Evolutionary conservation across 2,113 vertebrate genomes (phyloP).

Genomic region (Brienomyrus longianalis): DNA sequence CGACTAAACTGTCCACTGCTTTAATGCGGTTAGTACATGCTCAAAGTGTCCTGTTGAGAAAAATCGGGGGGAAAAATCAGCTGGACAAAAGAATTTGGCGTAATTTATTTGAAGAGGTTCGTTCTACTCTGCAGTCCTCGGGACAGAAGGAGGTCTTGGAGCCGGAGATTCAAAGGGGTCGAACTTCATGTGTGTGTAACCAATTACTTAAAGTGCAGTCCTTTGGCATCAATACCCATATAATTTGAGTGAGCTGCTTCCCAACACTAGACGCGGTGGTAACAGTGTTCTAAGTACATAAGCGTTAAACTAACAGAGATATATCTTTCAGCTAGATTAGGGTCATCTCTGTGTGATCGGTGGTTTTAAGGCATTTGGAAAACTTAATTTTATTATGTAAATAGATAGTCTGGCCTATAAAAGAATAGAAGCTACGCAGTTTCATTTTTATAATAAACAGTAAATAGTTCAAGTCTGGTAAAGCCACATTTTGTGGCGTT

Average conservation of each 20-base stretch:
- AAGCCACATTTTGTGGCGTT: not conserved
- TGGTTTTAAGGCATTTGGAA: not conserved
- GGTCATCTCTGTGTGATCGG: not conserved
- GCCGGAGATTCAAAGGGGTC: not conserved
- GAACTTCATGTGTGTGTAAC: not conserved
- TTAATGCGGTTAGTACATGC: not conserved
- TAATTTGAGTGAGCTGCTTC: not conserved
- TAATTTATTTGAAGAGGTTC: not conserved
- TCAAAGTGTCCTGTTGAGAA: not conserved
- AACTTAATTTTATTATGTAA: not conserved
- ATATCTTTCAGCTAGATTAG: not conserved
- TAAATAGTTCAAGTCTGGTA: not conserved
- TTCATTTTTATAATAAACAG: not conserved
- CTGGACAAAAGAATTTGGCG: not conserved
- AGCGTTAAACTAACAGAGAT: not conserved
- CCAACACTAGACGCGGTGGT: not conserved
- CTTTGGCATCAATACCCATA: not conserved
- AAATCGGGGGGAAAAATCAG: not conserved
- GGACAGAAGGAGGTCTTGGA: not conserved
- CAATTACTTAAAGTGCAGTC: not conserved
- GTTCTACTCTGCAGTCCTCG: not conserved
- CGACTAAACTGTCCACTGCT: not conserved
- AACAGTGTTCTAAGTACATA: not conserved
- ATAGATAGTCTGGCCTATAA: not conserved
- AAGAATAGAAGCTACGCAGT: not conserved